Conservation (phyloP, 2,113 vertebrate species). For the Gnathonemus echidnorhynchus region DNA sequence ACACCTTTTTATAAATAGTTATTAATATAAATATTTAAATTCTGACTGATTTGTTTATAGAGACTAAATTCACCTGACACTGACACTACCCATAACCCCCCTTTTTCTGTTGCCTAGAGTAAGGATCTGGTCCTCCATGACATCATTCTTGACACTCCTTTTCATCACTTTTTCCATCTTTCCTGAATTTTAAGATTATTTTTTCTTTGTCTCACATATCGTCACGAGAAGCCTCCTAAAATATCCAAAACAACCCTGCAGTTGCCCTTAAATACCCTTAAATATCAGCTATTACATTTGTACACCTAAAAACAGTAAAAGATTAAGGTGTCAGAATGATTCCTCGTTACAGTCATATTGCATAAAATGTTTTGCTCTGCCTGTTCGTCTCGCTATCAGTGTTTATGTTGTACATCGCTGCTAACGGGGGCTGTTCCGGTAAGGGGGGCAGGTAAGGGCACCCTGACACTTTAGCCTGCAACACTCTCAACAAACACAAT, state of each 20-base stretch:
- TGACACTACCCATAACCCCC: not conserved
- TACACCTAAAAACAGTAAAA: not conserved
- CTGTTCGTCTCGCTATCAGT: not conserved
- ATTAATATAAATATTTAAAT: not conserved
- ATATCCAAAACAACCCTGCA: not conserved
- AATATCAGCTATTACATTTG: not conserved
- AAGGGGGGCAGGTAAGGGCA: not conserved
- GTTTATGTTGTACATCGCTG: not conserved
- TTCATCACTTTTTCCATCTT: not conserved
- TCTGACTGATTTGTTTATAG: not conserved
- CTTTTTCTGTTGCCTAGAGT: not conserved
- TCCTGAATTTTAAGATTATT: not conserved
- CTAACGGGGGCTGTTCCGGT: not conserved
- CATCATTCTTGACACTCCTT: not conserved
- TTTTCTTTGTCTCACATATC: not conserved
- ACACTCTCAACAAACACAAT: slow-evolving; percentile 30
- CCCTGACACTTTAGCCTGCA: slow-evolving; percentile 7
- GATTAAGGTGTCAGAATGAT: not conserved
- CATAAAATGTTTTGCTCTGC: not conserved
- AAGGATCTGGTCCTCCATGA: not conserved
- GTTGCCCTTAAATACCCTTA: not conserved
- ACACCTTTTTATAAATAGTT: not conserved
- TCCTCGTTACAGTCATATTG: not conserved
- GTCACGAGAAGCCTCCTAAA: not conserved
- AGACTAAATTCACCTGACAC: not conserved